Conservation (phyloP, 2,113 vertebrate genomes). For the Zosterops hypoxanthus region DNA sequence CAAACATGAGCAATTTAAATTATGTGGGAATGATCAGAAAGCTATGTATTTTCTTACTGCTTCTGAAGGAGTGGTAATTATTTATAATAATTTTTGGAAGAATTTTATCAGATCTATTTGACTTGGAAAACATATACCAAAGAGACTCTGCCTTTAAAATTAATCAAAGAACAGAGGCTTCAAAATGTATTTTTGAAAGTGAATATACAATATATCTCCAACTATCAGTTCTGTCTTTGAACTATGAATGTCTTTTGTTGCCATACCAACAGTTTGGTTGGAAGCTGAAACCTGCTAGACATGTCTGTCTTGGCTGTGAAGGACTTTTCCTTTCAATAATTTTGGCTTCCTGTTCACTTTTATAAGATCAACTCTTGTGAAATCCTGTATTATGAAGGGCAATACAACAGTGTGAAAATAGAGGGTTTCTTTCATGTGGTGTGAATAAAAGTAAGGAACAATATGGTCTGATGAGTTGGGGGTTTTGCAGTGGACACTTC, state of each 20-base stretch:
- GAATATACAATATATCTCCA: not conserved
- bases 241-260: constrained; percentile 42
- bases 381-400: not conserved
- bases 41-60: not conserved
- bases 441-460: not conserved
- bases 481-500: not conserved
- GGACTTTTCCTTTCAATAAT: not conserved
- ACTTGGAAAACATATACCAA: not conserved
- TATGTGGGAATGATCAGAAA: not conserved
- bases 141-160: not conserved
- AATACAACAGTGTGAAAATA: not conserved
- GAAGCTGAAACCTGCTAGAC: constrained; percentile 39
- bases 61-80: not conserved
- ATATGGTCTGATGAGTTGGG: not conserved
- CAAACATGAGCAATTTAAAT: not conserved
- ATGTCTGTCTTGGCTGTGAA: constrained; percentile 2
- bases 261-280: constrained; percentile 47
- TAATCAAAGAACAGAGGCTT: not conserved
- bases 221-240: constrained; percentile 13
- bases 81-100: not conserved
- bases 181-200: not conserved
- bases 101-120: not conserved
- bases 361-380: not conserved
- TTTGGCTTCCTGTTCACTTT: not conserved
- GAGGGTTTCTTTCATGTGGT: not conserved